Evolutionary conservation across 2,113 vertebrate genomes (phyloP), one percentile per base, ranked within the genome.

Genomic region (Lepisosteus osseus): DNA sequence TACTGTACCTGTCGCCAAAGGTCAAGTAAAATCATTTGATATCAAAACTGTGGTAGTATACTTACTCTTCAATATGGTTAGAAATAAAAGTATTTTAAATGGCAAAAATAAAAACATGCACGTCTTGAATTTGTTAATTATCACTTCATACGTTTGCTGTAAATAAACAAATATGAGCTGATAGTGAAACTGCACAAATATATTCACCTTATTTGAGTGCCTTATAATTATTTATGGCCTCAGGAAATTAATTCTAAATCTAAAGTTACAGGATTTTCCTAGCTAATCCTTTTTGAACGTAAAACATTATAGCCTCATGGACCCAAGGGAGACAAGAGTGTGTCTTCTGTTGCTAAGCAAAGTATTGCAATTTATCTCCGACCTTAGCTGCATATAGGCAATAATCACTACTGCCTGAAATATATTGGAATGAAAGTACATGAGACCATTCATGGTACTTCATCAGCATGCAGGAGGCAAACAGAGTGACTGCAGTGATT

Each of bases 401-500:
- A 84, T 90, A 91, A 92, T 89, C 84, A 87, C 83, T 83, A 83
- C 77, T 77, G 86, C 85, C 85, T 83, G 83, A 86, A 88, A 89
- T 89, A 88, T 86, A 84, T 71, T 88, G 86, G 80, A 90, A 81
- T 80, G 82, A 75, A 78, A 87, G 87, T 93, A 92, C 92, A 94
- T 92, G 90, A 90, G 84, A 89, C 92, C 88, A 95, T 95, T 97
- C 92, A 95, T 91, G 83, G 86, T 76, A 85, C 83, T 89, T 87
- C 85, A 96, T 96, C 93, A 95, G 93, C 92, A 97, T 96, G 92
- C 95, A 94, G 88, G 79, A 87, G 72, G 93, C 92, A 89, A 88
- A 90, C 86, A 78, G 77, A 83, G 82, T 82, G 86, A 92, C 88
- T 92, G 89, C 83, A 87, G 89, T 91, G 91, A 92, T 91, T 97